Conservation (phyloP, 2,113 vertebrate species). For the Xiphophorus hellerii region DNA sequence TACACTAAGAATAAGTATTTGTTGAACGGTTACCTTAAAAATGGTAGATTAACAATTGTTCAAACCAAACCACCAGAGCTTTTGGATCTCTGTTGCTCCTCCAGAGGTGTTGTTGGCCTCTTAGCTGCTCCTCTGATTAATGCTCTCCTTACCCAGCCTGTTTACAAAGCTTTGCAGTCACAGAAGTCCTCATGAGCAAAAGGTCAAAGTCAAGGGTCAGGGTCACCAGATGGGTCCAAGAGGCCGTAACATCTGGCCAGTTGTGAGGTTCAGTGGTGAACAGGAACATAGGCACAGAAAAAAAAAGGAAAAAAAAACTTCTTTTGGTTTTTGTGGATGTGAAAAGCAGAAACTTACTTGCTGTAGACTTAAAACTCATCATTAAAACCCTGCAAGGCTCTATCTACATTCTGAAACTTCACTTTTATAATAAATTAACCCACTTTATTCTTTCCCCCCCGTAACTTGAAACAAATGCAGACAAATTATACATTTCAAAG, state of each 20-base stretch:
- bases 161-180: not conserved
- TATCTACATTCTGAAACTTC: constrained; percentile 56
- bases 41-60: not conserved
- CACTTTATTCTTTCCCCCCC: constrained; percentile 46
- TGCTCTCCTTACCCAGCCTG: too few relatives aligned
- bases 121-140: too few relatives aligned
- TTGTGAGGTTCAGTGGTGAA: constrained; percentile 19
- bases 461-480: constrained; percentile 70
- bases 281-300: constrained; percentile 16
- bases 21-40: not conserved
- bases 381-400: constrained; percentile 68
- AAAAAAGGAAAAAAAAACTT: not conserved
- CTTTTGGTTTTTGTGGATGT: constrained; percentile 29
- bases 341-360: constrained; percentile 39
- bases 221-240: constrained; percentile 44
- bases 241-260: constrained; percentile 40
- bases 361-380: constrained; percentile 62
- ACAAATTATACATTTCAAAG: constrained; percentile 74
- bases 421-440: constrained; percentile 56
- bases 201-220: constrained; percentile 38
- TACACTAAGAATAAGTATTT: too few relatives aligned
- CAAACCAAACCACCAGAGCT: too few relatives aligned
- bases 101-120: too few relatives aligned
- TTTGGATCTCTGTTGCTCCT: too few relatives aligned
- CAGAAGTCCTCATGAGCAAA: constrained; percentile 16